phyloP scores from a whole-genome alignment of 1,140 invertebrate genomes.

The roundworm (Caenorhabditis elegans) region WBcel235 BX284604.4:10091001-10091500 shows the following conservation, averaged over 20 bases:
- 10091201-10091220: slow-evolving; percentile 48
- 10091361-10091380: slow-evolving; percentile 48
- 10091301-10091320: slow-evolving; percentile 33
- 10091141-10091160: slow-evolving; percentile 37
- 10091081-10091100: slow-evolving; percentile 41
- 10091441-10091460: slow-evolving; percentile 40
- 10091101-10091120: slow-evolving; percentile 36
- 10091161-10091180: slow-evolving; percentile 27
- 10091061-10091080: no score
- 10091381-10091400: slow-evolving; percentile 47
- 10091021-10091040: no score
- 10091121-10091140: slow-evolving; percentile 49
- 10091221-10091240: slow-evolving; percentile 46
- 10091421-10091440: background rate
- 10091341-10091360: no score
- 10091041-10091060: no score
- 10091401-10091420: slow-evolving; percentile 29
- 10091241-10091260: slow-evolving; percentile 29
- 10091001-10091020: no score
- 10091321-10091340: no score
- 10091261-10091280: slow-evolving; percentile 39
- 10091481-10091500: slow-evolving; percentile 43
- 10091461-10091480: slow-evolving; percentile 49
- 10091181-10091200: slow-evolving; percentile 48
- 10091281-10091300: slow-evolving; percentile 39